Conservation (phyloP, 1,140 invertebrate genomes). For the Drosophila pseudoananassae region DNA sequence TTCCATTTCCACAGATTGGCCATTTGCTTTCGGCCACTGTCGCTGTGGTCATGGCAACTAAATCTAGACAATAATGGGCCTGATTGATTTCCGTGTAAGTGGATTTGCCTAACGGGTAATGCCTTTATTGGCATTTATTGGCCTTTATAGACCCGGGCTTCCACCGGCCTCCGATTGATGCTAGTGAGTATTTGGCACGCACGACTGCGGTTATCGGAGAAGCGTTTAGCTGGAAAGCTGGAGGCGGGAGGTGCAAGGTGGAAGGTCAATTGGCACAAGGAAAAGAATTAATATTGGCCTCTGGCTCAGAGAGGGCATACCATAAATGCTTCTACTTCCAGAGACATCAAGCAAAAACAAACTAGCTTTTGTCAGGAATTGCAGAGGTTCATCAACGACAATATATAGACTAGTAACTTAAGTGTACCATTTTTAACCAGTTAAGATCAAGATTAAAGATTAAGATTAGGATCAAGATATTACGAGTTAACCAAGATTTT, state of each 20-base stretch:
- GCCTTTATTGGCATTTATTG: constrained; percentile 69
- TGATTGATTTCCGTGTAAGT: constrained; percentile 74
- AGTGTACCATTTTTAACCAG: too few relatives aligned
- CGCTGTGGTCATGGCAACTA: constrained; percentile 49
- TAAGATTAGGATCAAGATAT: too few relatives aligned
- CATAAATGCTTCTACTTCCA: not conserved
- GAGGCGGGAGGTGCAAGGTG: not conserved
- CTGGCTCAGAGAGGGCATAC: not conserved
- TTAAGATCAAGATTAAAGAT: too few relatives aligned
- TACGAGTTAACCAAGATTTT: too few relatives aligned
- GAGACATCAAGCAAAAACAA: not conserved
- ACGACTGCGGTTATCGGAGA: constrained; percentile 40
- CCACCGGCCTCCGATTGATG: constrained; percentile 20
- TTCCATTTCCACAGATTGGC: constrained; percentile 50
- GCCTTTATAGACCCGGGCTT: constrained; percentile 27
- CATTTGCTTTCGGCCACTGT: constrained; percentile 23
- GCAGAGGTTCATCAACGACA: too few relatives aligned
- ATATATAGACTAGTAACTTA: too few relatives aligned
- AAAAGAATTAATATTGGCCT: constrained; percentile 7
- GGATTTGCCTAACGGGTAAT: constrained; percentile 63
- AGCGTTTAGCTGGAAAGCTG: constrained; percentile 14
- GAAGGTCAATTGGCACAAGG: constrained; percentile 5
- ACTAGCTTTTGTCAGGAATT: not conserved
- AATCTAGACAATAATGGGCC: constrained; percentile 53
- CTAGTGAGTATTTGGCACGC: constrained; percentile 29